Percentiles rank a stretch among this genome's conserved stretches.
phyloP scores from a whole-genome alignment of 2,113 vertebrate genomes.

The Leptocoma aspasia region DNA sequence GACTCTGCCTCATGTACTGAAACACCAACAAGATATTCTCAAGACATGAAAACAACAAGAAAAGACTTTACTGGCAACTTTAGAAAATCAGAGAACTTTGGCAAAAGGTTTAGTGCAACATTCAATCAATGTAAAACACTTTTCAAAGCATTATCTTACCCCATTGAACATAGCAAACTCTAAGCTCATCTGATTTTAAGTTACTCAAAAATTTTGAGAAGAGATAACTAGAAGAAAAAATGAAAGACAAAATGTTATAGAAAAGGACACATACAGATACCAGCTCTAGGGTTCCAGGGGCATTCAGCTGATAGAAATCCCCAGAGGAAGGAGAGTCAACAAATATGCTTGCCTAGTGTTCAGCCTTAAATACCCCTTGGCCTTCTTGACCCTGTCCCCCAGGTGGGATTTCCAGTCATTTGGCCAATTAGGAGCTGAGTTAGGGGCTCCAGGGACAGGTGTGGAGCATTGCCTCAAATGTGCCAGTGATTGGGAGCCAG shows the following conservation, averaged over 20 bases:
- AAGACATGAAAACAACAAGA: background rate
- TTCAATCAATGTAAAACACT: background rate
- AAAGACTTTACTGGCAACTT: background rate
- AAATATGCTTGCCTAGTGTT: accelerated
- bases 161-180: background rate
- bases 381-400: background rate
- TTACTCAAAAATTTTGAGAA: background rate
- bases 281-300: accelerated
- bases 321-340: accelerated
- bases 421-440: background rate
- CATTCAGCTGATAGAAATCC: accelerated
- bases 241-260: background rate
- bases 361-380: background rate
- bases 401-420: background rate
- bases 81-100: background rate
- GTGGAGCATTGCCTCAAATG: background rate
- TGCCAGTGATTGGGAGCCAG: background rate
- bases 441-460: background rate
- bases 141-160: background rate
- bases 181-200: background rate
- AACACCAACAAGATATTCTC: background rate
- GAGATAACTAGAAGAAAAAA: background rate
- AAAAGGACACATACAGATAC: background rate
- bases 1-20: background rate
- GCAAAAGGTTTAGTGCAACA: background rate